A percentile compares a stretch with the other conserved stretches of the same genome.
Conservation (phyloP, 2,113 vertebrate species). For the Dromas ardeola region DNA sequence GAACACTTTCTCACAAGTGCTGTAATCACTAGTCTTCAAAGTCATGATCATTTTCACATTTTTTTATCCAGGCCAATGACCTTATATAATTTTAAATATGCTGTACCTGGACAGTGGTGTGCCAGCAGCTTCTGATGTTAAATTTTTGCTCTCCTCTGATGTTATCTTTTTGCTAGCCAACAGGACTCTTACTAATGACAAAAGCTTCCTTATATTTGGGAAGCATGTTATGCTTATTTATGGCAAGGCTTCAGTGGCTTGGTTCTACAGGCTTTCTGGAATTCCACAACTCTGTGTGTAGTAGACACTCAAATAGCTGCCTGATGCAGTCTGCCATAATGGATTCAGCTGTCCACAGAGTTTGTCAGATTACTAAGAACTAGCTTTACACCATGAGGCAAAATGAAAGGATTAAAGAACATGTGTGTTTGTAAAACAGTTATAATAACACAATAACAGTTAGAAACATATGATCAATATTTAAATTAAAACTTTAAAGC, state of each 20-base stretch:
- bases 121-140: not conserved
- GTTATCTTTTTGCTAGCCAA: not conserved
- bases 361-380: not conserved
- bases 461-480: not conserved
- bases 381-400: not conserved
- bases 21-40: not conserved
- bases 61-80: not conserved
- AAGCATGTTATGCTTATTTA: not conserved
- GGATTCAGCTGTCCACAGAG: not conserved
- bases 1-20: not conserved
- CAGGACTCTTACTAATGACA: not conserved
- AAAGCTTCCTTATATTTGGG: not conserved
- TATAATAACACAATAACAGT: not conserved
- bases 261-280: not conserved
- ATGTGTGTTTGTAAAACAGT: not conserved
- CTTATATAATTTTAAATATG: not conserved
- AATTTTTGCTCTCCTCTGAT: not conserved
- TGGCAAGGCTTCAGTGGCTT: not conserved
- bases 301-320: not conserved
- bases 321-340: not conserved
- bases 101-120: rapidly evolving
- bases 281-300: not conserved
- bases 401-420: not conserved
- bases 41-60: not conserved
- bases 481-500: not conserved